Conservation (phyloP, 2,113 vertebrate species). For the Mesitornis unicolor region DNA sequence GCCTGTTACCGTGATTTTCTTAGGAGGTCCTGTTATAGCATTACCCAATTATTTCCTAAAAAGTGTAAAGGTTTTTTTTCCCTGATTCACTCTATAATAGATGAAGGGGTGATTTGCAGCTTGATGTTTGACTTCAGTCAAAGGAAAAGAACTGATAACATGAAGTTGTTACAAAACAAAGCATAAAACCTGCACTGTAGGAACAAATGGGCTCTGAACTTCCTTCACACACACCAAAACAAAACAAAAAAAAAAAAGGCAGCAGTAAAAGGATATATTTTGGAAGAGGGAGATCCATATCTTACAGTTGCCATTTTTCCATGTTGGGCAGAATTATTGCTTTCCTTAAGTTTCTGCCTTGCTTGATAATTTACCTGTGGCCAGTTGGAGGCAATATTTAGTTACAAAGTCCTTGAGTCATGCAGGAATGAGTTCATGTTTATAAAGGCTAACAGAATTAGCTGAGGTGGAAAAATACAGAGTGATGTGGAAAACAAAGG, state of each 20-base stretch:
- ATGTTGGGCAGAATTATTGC: not conserved
- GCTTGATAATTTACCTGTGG: not conserved
- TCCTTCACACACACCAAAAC: not conserved
- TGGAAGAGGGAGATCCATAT: not conserved
- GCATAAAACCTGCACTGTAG: not conserved
- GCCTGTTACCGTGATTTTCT: not conserved
- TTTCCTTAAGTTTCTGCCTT: not conserved
- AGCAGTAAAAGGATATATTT: not conserved
- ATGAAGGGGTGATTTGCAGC: constrained; percentile 20
- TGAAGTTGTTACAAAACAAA: not conserved
- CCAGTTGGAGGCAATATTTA: not conserved
- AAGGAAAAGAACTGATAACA: not conserved
- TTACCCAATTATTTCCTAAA: constrained; percentile 52
- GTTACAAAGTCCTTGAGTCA: not conserved
- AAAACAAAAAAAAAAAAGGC: not conserved
- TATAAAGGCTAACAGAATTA: not conserved
- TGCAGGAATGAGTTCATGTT: not conserved
- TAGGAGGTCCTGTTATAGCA: not conserved
- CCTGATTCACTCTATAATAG: not conserved
- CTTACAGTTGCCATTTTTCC: not conserved
- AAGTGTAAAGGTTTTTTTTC: not conserved
- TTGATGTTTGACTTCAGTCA: not conserved
- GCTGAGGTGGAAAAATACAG: not conserved
- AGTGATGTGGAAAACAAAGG: not conserved
- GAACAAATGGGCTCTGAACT: not conserved